Percentiles rank a stretch among this genome's conserved stretches.
Conservation (phyloP, 2,888 invertebrate genomes). For the Bhutanitis thaidina region DNA sequence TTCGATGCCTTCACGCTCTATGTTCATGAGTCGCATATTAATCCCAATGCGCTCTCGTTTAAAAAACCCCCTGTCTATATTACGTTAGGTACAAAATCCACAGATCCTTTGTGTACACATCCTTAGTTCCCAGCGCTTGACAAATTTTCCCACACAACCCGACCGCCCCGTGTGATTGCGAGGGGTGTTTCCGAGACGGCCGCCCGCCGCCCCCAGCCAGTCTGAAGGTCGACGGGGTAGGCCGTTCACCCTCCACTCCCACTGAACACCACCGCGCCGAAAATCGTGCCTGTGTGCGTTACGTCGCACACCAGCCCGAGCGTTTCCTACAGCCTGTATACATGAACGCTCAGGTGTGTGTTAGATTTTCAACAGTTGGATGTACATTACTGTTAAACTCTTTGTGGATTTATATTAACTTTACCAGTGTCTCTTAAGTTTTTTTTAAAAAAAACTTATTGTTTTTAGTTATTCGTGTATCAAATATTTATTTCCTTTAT, state of each 20-base stretch:
- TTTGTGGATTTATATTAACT: not conserved
- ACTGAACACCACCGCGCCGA: conserved; percentile 27
- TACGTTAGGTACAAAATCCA: too few relatives aligned
- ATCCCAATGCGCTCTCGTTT: too few relatives aligned
- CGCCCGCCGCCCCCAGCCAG: conserved; percentile 40
- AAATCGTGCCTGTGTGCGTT: conserved; percentile 22
- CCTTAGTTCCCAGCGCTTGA: conserved; percentile 18
- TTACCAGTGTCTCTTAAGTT: not conserved
- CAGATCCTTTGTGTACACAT: not conserved
- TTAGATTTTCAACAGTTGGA: not conserved
- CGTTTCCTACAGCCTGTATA: not conserved
- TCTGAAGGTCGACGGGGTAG: conserved; percentile 71
- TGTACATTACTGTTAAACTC: not conserved
- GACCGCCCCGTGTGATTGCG: conserved; percentile 25
- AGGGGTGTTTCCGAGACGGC: conserved; percentile 60
- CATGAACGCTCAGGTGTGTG: not conserved
- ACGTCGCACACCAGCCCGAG: not conserved
- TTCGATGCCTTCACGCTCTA: too few relatives aligned
- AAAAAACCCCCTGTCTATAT: too few relatives aligned
- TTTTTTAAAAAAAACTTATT: too few relatives aligned
- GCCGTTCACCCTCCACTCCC: conserved; percentile 58
- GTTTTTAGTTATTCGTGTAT: too few relatives aligned
- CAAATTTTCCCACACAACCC: conserved; percentile 22
- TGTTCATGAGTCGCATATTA: too few relatives aligned
- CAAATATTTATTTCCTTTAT: too few relatives aligned